phyloP scores from a whole-genome alignment of 2,113 vertebrate species.

The Sialia sialis region DNA sequence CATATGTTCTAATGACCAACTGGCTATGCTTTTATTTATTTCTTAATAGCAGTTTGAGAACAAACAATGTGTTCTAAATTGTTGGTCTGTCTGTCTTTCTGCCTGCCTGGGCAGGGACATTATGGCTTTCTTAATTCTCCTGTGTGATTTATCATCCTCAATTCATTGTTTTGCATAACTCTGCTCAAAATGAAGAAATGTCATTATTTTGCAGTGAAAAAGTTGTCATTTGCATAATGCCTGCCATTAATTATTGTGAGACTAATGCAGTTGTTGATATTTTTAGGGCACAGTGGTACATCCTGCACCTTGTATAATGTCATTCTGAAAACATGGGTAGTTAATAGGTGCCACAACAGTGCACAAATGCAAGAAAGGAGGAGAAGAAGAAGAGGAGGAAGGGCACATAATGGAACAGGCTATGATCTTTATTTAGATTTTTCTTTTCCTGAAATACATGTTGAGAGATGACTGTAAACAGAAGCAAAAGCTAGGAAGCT shows the following conservation, averaged over 20 bases:
- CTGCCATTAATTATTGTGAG: conserved; percentile 86
- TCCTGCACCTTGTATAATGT: conserved; percentile 83
- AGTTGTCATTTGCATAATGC: conserved; percentile 88
- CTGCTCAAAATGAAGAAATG: conserved; percentile 85
- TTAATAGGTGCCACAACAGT: conserved; percentile 81
- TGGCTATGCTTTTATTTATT: conserved; percentile 76
- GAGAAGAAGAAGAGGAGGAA: conserved; percentile 69
- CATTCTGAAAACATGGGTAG: conserved; percentile 78
- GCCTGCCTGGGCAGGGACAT: conserved; percentile 77
- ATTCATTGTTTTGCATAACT: conserved; percentile 86
- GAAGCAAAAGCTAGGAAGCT: conserved; percentile 70
- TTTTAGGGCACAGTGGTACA: conserved; percentile 84
- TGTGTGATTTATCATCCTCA: conserved; percentile 81
- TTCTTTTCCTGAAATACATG: conserved; percentile 63
- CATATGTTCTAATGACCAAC: conserved; percentile 74
- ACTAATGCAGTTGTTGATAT: conserved; percentile 86
- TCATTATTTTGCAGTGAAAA: conserved; percentile 85
- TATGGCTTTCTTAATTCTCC: conserved; percentile 80
- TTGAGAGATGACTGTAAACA: conserved; percentile 71
- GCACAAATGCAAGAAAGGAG: conserved; percentile 70
- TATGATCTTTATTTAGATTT: conserved; percentile 77
- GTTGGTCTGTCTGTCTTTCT: conserved; percentile 80
- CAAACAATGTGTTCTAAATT: conserved; percentile 78
- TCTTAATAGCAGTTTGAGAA: conserved; percentile 71
- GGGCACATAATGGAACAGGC: conserved; percentile 70